Evolutionary conservation across 2,888 invertebrate genomes (phyloP).

Genomic region (Deroplatys truncata): DNA sequence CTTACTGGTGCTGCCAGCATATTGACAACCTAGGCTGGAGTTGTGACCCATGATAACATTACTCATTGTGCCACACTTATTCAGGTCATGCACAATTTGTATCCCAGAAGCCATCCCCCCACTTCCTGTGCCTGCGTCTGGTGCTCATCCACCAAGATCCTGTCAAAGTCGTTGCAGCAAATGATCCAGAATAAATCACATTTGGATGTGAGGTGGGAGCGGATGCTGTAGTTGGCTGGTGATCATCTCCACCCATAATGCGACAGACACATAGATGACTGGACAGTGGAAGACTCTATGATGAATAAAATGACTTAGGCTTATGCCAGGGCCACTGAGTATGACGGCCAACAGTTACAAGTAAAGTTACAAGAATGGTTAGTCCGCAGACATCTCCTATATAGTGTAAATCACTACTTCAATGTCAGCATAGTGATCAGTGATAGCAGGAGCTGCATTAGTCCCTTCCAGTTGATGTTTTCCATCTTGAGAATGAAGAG

Average conservation of each 20-base stretch:
- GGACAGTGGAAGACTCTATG: background rate
- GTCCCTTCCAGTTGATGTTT: background rate
- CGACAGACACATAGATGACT: background rate
- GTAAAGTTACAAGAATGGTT: slow-evolving; percentile 36
- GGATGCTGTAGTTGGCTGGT: background rate
- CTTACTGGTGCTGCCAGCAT: slow-evolving; percentile 35
- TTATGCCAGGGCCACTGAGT: slow-evolving; percentile 29
- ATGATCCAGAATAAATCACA: slow-evolving; percentile 38
- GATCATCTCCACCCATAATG: background rate
- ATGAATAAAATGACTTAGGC: slow-evolving; percentile 21
- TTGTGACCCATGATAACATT: slow-evolving; percentile 28
- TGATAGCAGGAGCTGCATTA: background rate
- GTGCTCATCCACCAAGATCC: slow-evolving; percentile 33
- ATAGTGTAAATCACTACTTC: background rate
- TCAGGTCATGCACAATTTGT: slow-evolving; percentile 9
- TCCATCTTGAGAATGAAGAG: slow-evolving; percentile 10
- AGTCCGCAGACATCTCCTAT: slow-evolving; percentile 26
- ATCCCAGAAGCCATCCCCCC: slow-evolving; percentile 8
- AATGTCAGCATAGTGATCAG: background rate
- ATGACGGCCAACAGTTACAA: slow-evolving; percentile 34
- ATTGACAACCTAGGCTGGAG: slow-evolving; percentile 9
- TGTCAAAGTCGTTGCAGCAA: slow-evolving; percentile 28
- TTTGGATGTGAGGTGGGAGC: slow-evolving; percentile 34
- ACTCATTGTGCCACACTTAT: slow-evolving; percentile 18
- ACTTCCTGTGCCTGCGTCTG: slow-evolving; percentile 19